These are phyloP conservation scores for Lepidocolaptes lacrymiger DNA, from an alignment of 2,797 vertebrate genomes.

Conservation along the genomic window DNA sequence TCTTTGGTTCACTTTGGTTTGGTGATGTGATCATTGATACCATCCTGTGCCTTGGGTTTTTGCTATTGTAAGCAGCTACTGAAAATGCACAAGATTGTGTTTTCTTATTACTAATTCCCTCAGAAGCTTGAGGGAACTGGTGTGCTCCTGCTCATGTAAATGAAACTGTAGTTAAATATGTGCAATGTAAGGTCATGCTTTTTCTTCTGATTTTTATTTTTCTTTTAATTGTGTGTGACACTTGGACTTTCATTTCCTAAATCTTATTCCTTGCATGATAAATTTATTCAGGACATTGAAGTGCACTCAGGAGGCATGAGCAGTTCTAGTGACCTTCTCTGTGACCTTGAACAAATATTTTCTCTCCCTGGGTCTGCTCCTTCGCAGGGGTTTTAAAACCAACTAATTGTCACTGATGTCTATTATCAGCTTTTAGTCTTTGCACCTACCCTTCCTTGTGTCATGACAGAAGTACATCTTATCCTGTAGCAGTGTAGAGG, in stretches of 20 bases:
- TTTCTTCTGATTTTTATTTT: background rate
- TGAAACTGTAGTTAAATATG: background rate
- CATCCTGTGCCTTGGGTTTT: background rate
- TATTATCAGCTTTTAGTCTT: background rate
- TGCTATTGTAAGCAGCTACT: background rate
- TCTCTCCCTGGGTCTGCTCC: background rate
- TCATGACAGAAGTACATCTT: background rate
- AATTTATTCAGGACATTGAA: background rate
- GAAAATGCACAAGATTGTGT: background rate
- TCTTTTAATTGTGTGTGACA: background rate
- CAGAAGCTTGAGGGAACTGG: background rate
- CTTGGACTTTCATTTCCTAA: conserved; percentile 11
- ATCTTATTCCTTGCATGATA: background rate
- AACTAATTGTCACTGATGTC: background rate
- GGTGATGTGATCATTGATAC: background rate
- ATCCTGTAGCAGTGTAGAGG: background rate
- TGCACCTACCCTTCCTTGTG: background rate
- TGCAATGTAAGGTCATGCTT: background rate
- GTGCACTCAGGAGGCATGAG: background rate
- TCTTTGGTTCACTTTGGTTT: background rate
- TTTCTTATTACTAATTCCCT: background rate
- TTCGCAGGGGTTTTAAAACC: background rate
- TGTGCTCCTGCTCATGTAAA: background rate
- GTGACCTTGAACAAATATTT: conserved; percentile 28
- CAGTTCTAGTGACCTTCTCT: background rate